Percentiles rank a stretch among this genome's conserved stretches.
Conservation (phyloP, 2,888 invertebrate genomes). For the Amphipyra berbera region DNA sequence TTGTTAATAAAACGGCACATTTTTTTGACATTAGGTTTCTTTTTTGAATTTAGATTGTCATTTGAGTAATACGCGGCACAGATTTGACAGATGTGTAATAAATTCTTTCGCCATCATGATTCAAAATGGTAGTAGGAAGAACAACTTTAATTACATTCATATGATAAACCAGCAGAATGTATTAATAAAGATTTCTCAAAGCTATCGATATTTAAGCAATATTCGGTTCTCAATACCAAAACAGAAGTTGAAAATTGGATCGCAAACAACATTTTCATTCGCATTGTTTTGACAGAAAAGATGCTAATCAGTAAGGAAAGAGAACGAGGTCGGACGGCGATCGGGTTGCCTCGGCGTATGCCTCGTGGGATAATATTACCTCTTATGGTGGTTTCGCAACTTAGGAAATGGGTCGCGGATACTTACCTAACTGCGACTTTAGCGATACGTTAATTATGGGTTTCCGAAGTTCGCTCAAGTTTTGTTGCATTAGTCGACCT, state of each 20-base stretch:
- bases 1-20: slow-evolving; percentile 24
- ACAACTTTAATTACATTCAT: slow-evolving; percentile 1
- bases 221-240: slow-evolving; percentile 12
- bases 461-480: slow-evolving; percentile 18
- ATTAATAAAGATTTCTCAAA: neutral
- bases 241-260: slow-evolving; percentile 34
- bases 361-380: slow-evolving; percentile 70
- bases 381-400: slow-evolving; percentile 68
- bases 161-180: slow-evolving; percentile 7
- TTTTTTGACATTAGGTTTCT: slow-evolving; percentile 21
- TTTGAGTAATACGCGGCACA: slow-evolving; percentile 27
- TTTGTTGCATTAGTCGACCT: neutral
- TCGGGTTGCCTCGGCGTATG: slow-evolving; percentile 60
- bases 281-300: slow-evolving; percentile 59
- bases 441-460: slow-evolving; percentile 45
- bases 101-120: slow-evolving; percentile 15
- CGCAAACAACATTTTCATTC: slow-evolving; percentile 52
- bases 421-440: slow-evolving; percentile 62
- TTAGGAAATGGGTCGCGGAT: slow-evolving; percentile 48
- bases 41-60: slow-evolving; percentile 12
- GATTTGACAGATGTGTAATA: slow-evolving; percentile 23
- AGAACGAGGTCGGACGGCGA: slow-evolving; percentile 66
- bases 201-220: slow-evolving; percentile 9
- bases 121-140: slow-evolving; percentile 1
- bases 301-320: slow-evolving; percentile 69